Base-by-base conservation (phyloP, 1,140 invertebrate genomes). In the Philaenus spumarius region DNA sequence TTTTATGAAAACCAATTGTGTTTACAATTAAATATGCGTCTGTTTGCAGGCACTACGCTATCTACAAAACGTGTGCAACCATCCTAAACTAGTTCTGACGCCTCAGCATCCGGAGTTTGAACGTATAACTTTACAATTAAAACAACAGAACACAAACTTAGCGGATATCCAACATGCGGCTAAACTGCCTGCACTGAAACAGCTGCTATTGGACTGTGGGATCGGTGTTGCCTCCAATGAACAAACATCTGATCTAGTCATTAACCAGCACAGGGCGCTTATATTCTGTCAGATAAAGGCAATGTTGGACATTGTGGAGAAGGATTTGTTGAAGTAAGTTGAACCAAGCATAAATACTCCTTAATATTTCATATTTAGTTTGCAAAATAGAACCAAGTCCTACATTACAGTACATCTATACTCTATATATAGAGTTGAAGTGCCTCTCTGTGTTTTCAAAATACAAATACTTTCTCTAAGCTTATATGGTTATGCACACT, bases 261-360 rank as follows among this genome's bases (percentile, higher is more conserved):
- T 98, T 3, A 95, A 90, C 59, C 93, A 94, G 67, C 97, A 99
- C 74, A 78, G 97, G 34, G 96, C 95, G 1, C 79, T 99, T 0
- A 85, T 99, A 45, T 99, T 99, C 75, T 99, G 95, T 74, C 97
- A 99, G 73, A 78, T 98, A 4, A 97, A 97, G 77, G 83, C 84
- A 15, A 98, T 98, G 93, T 71, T 99, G 58, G 91, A 98, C 70
- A 96, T 99, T 54, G 85, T 99, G n/a, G 95, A 98, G 69, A 84
- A 87, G 37, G 94, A 98, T 77, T 73, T 99, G 53, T 80, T 98
- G 52, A 87, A 79, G 80, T 82, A 70, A 74, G 73, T 70, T 34
- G 9, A 30, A 30, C 9, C 26, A 30, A 30, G n/a, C n/a, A n/a
- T n/a, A n/a, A n/a, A n/a, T n/a, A n/a, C n/a, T n/a, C n/a, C n/a